phyloP scores from a whole-genome alignment of 1,140 invertebrate genomes.

The Heterodera carotae region DNA sequence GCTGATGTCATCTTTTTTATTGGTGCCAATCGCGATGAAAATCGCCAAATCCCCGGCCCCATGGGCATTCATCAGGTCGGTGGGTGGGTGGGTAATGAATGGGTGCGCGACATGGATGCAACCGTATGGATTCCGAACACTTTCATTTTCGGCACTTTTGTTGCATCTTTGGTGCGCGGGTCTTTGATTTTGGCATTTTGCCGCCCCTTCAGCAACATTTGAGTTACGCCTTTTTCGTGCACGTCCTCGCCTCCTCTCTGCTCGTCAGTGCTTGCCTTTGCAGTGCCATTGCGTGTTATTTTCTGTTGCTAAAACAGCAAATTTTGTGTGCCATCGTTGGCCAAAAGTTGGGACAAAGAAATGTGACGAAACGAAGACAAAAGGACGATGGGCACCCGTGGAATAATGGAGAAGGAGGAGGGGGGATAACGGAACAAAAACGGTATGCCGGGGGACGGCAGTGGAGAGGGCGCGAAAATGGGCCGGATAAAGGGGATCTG shows the following conservation, averaged over 20 bases:
- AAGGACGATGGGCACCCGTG: no score
- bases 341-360: slow-evolving; percentile 36
- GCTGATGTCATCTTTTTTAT: slow-evolving; percentile 56
- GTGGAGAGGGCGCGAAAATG: not conserved
- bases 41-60: slow-evolving; percentile 40
- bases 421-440: not conserved
- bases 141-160: not conserved
- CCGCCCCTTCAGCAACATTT: slow-evolving; percentile 47
- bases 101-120: no score
- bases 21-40: slow-evolving; percentile 46
- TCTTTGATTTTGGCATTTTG: slow-evolving; percentile 40
- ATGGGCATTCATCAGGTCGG: slow-evolving; percentile 51
- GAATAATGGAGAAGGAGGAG: no score
- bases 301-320: slow-evolving; percentile 42
- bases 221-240: slow-evolving; percentile 58
- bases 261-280: slow-evolving; percentile 39
- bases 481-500: no score
- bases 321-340: no score
- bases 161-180: not conserved
- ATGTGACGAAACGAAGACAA: not conserved
- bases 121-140: no score
- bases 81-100: no score
- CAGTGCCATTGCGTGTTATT: slow-evolving; percentile 46
- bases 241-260: slow-evolving; percentile 48
- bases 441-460: not conserved